These are phyloP conservation scores for Ascaphus truei DNA, from an alignment of 2,113 vertebrate species.

Conservation along the genomic window DNA sequence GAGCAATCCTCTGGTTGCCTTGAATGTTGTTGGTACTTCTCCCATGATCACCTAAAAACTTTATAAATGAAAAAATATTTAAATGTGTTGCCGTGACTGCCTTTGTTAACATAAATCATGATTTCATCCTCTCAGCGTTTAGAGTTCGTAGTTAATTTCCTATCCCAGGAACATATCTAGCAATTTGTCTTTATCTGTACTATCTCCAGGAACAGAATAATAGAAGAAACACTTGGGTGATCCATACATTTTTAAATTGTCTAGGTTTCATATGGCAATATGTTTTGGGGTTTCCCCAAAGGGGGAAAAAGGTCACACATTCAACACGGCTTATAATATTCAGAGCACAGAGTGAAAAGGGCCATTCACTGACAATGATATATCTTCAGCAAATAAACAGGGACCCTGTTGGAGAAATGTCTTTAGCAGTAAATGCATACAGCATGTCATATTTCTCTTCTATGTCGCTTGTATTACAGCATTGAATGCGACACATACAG, in stretches of 20 bases:
- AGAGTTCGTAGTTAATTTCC: slow-evolving; percentile 14
- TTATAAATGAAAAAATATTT: neutral
- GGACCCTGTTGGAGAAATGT: neutral
- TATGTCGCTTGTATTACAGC: neutral
- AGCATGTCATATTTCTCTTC: no score
- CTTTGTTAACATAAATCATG: slow-evolving; percentile 20
- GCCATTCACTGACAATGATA: slow-evolving; percentile 1
- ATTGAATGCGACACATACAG: neutral
- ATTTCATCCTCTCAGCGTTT: slow-evolving; percentile 21
- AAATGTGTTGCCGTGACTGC: neutral
- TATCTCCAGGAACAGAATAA: slow-evolving; percentile 7
- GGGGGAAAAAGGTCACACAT: slow-evolving; percentile 10
- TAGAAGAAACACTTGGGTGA: slow-evolving; percentile 26
- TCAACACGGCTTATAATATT: slow-evolving; percentile 17
- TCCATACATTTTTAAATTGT: slow-evolving; percentile 28
- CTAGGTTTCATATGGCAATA: slow-evolving; percentile 14
- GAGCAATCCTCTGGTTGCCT: neutral
- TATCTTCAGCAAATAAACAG: neutral
- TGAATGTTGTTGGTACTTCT: neutral
- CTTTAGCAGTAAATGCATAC: neutral
- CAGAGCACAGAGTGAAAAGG: slow-evolving; percentile 2
- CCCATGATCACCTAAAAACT: neutral
- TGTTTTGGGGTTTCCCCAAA: neutral
- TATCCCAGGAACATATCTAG: slow-evolving; percentile 12
- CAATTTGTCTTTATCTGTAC: slow-evolving; percentile 35